phyloP scores from a whole-genome alignment of 2,797 vertebrate genomes.

The Acestrorhynchus altus region DNA sequence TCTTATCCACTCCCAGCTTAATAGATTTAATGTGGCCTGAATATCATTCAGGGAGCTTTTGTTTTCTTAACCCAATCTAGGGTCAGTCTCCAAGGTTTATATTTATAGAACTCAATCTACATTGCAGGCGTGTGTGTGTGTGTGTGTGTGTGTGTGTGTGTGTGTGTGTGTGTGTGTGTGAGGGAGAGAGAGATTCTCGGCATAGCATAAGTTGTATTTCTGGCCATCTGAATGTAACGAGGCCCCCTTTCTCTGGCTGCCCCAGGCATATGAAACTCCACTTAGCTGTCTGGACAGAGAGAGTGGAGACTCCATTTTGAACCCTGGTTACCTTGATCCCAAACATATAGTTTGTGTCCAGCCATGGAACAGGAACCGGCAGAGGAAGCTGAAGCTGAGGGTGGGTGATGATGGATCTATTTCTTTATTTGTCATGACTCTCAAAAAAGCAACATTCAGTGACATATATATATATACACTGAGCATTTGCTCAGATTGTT shows the following conservation, averaged over 20 bases:
- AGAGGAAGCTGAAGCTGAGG: conserved; percentile 53
- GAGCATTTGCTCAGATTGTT: too few species aligned
- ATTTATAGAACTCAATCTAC: conserved; percentile 6
- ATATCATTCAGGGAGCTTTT: neutral
- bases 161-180: neutral
- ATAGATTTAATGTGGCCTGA: neutral
- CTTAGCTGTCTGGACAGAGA: conserved; percentile 4
- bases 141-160: conserved; percentile 2
- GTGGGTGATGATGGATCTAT: conserved; percentile 46
- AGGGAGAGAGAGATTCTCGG: neutral
- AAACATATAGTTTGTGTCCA: neutral
- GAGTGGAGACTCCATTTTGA: conserved; percentile 2
- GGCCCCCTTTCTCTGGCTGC: conserved; percentile 32
- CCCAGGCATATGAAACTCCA: conserved; percentile 36
- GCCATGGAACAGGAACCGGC: conserved; percentile 37
- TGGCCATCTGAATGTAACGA: conserved; percentile 1
- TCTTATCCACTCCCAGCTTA: neutral
- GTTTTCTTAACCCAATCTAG: conserved; percentile 24
- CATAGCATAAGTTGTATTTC: conserved; percentile 25
- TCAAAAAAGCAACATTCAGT: neutral
- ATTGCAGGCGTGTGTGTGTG: neutral
- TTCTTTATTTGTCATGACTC: conserved; percentile 5
- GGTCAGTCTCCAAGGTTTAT: neutral
- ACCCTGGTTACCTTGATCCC: neutral
- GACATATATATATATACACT: too few species aligned